These are phyloP conservation scores for Sminthopsis crassicaudata DNA, from an alignment of 2,113 vertebrate genomes.

Conservation along the genomic window DNA sequence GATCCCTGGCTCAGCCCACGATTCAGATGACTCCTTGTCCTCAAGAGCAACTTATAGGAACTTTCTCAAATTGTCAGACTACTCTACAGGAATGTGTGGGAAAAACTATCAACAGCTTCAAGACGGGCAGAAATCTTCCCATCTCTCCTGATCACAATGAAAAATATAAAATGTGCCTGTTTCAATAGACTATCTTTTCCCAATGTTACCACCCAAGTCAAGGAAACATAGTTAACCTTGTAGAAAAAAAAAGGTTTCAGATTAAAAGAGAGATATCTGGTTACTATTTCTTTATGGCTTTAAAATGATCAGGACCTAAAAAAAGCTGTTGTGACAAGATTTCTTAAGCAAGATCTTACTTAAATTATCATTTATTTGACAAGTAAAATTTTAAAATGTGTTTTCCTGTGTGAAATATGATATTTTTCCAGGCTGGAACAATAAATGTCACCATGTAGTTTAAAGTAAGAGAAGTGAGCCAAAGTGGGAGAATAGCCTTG, in stretches of 20 bases:
- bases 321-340: slow-evolving; percentile 88
- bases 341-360: slow-evolving; percentile 91
- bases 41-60: slow-evolving; percentile 99
- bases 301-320: slow-evolving; percentile 90
- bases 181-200: slow-evolving; percentile 96
- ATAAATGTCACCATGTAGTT: slow-evolving; percentile 93
- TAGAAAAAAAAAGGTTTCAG: slow-evolving; percentile 95
- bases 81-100: slow-evolving; percentile 98
- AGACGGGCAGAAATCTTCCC: slow-evolving; percentile 99
- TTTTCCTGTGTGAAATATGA: slow-evolving; percentile 99
- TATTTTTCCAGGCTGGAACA: slow-evolving; percentile 93
- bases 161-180: slow-evolving; percentile 92
- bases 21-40: slow-evolving; percentile 97
- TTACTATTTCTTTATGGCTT: slow-evolving; percentile 89
- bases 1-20: slow-evolving; percentile 97
- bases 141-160: slow-evolving; percentile 96
- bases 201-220: slow-evolving; percentile 93
- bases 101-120: slow-evolving; percentile 99
- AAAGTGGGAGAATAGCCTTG: background rate
- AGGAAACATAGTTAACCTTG: slow-evolving; percentile 95
- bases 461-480: slow-evolving; percentile 66
- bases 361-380: slow-evolving; percentile 92
- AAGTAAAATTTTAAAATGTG: slow-evolving; percentile 97
- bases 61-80: slow-evolving; percentile 99
- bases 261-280: slow-evolving; percentile 89